Conservation (phyloP, 2,888 invertebrate species). For the Lasioglossum oenotherae region DNA sequence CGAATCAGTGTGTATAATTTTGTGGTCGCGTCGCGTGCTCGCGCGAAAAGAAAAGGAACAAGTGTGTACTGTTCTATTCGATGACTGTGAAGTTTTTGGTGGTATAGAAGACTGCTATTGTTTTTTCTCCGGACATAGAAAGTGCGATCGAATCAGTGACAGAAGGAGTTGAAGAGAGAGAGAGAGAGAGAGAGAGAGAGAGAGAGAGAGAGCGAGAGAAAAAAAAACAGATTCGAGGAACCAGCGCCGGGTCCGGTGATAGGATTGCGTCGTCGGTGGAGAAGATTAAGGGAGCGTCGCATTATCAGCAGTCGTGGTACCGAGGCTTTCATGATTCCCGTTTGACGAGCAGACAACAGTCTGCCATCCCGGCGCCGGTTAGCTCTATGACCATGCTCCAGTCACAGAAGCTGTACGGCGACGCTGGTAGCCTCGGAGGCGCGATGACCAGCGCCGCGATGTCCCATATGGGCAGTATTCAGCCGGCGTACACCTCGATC, state of each 20-base stretch:
- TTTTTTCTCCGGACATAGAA: background rate
- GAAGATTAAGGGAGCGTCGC: conserved; percentile 68
- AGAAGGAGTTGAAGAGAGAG: background rate
- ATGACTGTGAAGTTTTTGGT: background rate
- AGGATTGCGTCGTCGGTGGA: conserved; percentile 17
- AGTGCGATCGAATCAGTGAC: background rate
- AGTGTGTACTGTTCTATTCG: background rate
- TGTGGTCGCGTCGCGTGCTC: background rate
- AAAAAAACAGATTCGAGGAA: background rate
- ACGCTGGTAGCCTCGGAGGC: conserved; percentile 79
- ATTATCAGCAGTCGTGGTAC: conserved; percentile 70
- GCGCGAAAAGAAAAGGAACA: background rate
- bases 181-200: background rate
- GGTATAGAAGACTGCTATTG: background rate
- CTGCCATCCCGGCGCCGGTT: conserved; percentile 69
- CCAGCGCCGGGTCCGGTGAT: background rate
- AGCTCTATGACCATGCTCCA: conserved; percentile 83
- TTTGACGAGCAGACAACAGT: conserved; percentile 73
- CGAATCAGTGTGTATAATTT: background rate
- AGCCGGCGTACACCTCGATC: conserved; percentile 91
- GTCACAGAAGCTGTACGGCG: conserved; percentile 83
- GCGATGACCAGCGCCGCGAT: conserved; percentile 81
- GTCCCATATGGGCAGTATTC: conserved; percentile 86
- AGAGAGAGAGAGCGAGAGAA: background rate
- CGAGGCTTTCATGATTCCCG: conserved; percentile 74